Conservation (phyloP, 2,113 vertebrate species). For the Microtus oregoni region DNA sequence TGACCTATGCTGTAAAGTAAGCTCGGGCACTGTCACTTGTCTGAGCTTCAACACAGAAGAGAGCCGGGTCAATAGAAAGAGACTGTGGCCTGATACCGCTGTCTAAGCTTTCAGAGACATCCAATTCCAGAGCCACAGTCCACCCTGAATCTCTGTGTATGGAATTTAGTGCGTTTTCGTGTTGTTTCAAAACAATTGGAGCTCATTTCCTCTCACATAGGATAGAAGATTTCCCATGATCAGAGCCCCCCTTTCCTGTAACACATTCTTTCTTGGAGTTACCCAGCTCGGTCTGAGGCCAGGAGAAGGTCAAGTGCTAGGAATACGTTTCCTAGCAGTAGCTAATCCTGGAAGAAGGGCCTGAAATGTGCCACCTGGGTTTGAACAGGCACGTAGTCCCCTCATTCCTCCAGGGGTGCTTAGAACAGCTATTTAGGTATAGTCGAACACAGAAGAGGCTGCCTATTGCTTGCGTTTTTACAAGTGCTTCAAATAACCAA, state of each 20-base stretch:
- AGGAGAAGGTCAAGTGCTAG: not conserved
- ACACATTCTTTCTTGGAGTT: conserved; percentile 3
- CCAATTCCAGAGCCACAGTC: not conserved
- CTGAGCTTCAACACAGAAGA: not conserved
- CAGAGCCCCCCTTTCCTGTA: not conserved
- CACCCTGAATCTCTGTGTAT: not conserved
- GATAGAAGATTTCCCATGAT: not conserved
- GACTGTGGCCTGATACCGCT: not conserved
- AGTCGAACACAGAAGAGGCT: not conserved
- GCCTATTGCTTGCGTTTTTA: not conserved
- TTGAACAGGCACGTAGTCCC: not conserved
- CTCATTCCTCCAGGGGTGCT: not conserved
- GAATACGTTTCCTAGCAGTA: not conserved
- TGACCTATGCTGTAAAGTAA: not conserved
- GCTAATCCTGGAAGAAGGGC: not conserved
- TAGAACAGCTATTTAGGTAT: not conserved
- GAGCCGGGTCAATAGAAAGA: not conserved
- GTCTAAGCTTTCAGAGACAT: not conserved
- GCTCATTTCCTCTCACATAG: not conserved
- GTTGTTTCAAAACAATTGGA: not conserved
- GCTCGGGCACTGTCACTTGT: not conserved
- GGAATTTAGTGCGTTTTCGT: not conserved
- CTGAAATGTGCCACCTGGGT: not conserved
- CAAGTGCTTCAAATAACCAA: not conserved
- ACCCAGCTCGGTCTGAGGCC: not conserved